Base-by-base conservation (phyloP, 2,888 invertebrate species). In the Rhagonycha fulva region DNA sequence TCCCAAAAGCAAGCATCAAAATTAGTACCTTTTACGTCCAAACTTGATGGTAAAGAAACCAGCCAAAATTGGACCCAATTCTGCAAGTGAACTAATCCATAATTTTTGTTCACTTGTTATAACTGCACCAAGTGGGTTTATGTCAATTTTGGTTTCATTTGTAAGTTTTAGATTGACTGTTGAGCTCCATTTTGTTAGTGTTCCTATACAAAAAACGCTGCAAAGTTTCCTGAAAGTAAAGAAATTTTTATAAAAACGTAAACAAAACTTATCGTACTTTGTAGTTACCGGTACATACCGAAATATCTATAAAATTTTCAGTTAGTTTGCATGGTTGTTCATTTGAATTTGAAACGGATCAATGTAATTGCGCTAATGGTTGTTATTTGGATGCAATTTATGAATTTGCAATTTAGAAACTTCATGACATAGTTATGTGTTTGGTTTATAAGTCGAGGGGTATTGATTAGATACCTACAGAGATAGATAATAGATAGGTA, bases 1-100 rank as follows among this genome's bases (percentile, higher is more conserved):
- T 47, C 1, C 47, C n/a, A 47, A 47, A 47, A 1, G 47, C n/a
- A 0, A 47, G n/a, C 5, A n/a, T n/a, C 11, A 47, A 84, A 7
- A 95, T 87, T 0, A 92, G 90, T 89, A 89, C 87, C 93, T 94
- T 23, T 71, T 71, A n/a, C 94, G 89, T 0, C 94, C 94, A 72
- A 92, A 87, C 79, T 87, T 90, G 62, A 93, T 91, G 0, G 93
- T 91, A 2, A 91, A 86, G 12, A 90, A 90, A 14, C 94, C 94
- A 0, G 92, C 93, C 11, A 91, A 85, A 83, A 94, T 92, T 0
- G 94, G 93, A 1, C 90, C 90, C 61, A 90, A 70, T 0, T 89
- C 86, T 7, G 89, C 81, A 61, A 90, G 81, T 3, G 89, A 89
- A 3, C 89, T 90, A 66, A 91, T 87, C 90, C 90, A 91, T 0